Evolutionary conservation across 2,113 vertebrate genomes (phyloP), one percentile per base, ranked within the genome.

Genomic region (Bos taurus): DNA sequence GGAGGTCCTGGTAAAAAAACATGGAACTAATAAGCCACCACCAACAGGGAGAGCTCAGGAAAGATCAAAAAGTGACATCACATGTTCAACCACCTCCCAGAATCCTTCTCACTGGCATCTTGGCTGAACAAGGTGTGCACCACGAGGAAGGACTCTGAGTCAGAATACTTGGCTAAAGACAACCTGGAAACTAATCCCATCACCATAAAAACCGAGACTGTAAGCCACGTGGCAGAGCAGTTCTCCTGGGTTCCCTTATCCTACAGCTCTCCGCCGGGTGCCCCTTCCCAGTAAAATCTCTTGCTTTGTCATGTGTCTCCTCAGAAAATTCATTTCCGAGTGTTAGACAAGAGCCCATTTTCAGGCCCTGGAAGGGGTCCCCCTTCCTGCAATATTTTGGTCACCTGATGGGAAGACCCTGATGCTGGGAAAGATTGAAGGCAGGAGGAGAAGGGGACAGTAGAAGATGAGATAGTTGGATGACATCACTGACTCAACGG

Each of bases 261-360:
- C 62, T 64, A 17, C 30, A 33, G 30, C 30, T 64, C 30, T 64
- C 30, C 0, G 0, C 62, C 3, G 3, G 62, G 30, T 0, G 3
- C 62, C 15, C 62, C 62, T 64, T 17, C 62, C 62, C 62, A 64
- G 17, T n/a, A 64, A n/a, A 64, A n/a, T 64, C 62, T n/a, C 62
- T 64, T 64, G 30, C 62, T 64, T 64, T 64, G 62, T 64, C 30
- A 64, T n/a, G 30, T 33, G 7, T 33, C 62, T 64, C 62, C 62
- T 33, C 15, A n/a, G 62, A 64, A 64, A 64, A n/a, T 64, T 33
- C 62, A 64, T 33, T 64, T 17, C 62, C 0, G 3, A 64, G 30
- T 64, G 62, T n/a, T 33, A 64, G 62, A 64, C 30, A 64, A 64
- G 62, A 64, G 62, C 62, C 30, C 62, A n/a, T 64, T 64, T 64